These are phyloP conservation scores for Coleophora deauratella DNA, from an alignment of 2,888 invertebrate species.

Conservation along the genomic window DNA sequence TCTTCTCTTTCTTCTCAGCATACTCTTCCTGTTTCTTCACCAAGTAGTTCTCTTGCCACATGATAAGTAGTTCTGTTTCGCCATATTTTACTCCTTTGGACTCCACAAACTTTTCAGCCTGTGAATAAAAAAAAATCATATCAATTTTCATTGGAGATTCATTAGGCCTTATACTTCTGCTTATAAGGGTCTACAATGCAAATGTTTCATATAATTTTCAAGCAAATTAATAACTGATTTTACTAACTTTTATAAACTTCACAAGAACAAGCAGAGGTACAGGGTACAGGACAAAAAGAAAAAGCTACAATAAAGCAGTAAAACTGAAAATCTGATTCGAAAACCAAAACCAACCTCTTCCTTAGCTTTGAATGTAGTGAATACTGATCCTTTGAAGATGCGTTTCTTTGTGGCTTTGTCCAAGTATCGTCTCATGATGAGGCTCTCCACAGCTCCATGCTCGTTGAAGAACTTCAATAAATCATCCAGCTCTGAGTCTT, in stretches of 20 bases:
- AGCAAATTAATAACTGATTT: no score
- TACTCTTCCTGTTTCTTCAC: slow-evolving; percentile 80
- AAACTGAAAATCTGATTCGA: no score
- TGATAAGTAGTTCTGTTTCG: slow-evolving; percentile 76
- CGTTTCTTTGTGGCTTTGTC: slow-evolving; percentile 78
- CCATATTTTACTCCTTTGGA: slow-evolving; percentile 80
- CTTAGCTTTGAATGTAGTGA: slow-evolving; percentile 86
- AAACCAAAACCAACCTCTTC: slow-evolving; percentile 69
- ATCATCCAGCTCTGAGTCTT: slow-evolving; percentile 78
- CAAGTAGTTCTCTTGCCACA: slow-evolving; percentile 81
- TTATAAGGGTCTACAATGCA: no score
- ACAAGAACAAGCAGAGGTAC: no score
- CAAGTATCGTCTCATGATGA: slow-evolving; percentile 75
- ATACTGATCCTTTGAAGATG: slow-evolving; percentile 93
- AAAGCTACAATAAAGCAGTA: no score
- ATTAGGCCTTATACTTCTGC: no score
- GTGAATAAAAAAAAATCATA: slow-evolving; percentile 11
- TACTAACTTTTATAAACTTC: no score
- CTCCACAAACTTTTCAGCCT: slow-evolving; percentile 84
- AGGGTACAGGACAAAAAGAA: no score
- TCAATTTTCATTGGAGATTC: no score
- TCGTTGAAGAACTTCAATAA: slow-evolving; percentile 82
- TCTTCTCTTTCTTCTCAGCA: slow-evolving; percentile 73
- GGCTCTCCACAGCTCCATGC: slow-evolving; percentile 79
- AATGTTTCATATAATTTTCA: no score